Evolutionary conservation across 2,113 vertebrate genomes (phyloP), one percentile per base, ranked within the genome.

Genomic region (Eulemur macaco): DNA sequence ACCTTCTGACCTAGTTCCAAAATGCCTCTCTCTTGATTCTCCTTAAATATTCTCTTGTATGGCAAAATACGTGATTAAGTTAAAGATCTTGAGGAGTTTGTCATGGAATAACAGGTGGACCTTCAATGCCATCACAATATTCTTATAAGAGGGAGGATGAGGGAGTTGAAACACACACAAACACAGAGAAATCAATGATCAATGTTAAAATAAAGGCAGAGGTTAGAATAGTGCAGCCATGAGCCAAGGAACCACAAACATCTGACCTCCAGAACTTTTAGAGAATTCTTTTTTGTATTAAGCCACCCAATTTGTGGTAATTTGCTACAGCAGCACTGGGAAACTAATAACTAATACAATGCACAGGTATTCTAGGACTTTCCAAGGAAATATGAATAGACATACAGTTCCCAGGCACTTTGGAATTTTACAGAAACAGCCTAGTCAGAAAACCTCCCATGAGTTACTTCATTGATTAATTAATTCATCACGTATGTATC

Each of bases 381-480:
- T 5, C 81, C 45, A 77, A 74, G 34, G 56, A 66, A 76, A 73
- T 60, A 21, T 71, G 15, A 81, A 50, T 54, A 92, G 8, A 1
- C 23, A 63, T 56, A 8, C 31, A 86, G 68, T 95, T 83, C 27
- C 27, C 9, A 74, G 69, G 8, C 1, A 39, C 77, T 94, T 92
- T 31, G 63, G 42, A 81, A 95, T 52, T 95, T 85, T 77, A 50
- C 34, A 89, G 60, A 86, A 93, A 52, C 8, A 60, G 9, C 2
- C 9, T 68, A 8, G 4, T 69, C 37, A 90, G 31, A 50, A 96
- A 91, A 68, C 17, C 6, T 86, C 23, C 27, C 37, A 23, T 23
- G 52, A 84, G 21, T 85, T 91, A 37, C 27, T 92, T 90, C 76
- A 56, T 50, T 90, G 52, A 71, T 74, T 82, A 68, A 96, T 66